Conservation (phyloP, 2,888 invertebrate genomes). For the Ceramica pisi region DNA sequence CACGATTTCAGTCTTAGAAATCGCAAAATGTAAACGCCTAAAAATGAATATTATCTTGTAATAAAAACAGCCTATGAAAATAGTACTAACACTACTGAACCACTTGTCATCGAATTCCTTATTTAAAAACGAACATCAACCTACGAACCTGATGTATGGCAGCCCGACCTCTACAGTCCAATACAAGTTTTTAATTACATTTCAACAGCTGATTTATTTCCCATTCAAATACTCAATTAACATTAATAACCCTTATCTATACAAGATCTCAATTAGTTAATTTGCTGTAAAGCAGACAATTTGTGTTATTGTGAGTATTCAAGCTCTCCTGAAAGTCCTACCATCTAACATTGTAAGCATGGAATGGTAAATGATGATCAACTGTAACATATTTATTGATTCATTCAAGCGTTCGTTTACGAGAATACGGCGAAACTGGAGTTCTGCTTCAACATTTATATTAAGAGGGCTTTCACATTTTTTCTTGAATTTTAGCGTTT, state of each 20-base stretch:
- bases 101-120: neutral
- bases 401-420: constrained; percentile 50
- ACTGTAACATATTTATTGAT: constrained; percentile 57
- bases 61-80: neutral
- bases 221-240: constrained; percentile 41
- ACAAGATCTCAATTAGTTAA: constrained; percentile 31
- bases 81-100: neutral
- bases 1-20: neutral
- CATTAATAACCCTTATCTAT: constrained; percentile 30
- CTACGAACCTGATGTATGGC: neutral
- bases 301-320: constrained; percentile 14
- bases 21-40: neutral
- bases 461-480: too few relatives aligned
- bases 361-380: constrained; percentile 45
- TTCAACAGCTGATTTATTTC: constrained; percentile 36
- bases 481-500: too few relatives aligned
- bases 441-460: constrained; percentile 23
- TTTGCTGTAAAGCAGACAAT: constrained; percentile 11
- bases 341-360: constrained; percentile 36
- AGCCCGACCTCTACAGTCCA: neutral
- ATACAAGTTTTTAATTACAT: constrained; percentile 38
- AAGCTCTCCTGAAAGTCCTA: constrained; percentile 8
- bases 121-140: constrained; percentile 1
- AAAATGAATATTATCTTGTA: neutral
- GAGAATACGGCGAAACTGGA: constrained; percentile 4